phyloP scores from a whole-genome alignment of 2,113 vertebrate genomes.

The Labeo rohita region DNA sequence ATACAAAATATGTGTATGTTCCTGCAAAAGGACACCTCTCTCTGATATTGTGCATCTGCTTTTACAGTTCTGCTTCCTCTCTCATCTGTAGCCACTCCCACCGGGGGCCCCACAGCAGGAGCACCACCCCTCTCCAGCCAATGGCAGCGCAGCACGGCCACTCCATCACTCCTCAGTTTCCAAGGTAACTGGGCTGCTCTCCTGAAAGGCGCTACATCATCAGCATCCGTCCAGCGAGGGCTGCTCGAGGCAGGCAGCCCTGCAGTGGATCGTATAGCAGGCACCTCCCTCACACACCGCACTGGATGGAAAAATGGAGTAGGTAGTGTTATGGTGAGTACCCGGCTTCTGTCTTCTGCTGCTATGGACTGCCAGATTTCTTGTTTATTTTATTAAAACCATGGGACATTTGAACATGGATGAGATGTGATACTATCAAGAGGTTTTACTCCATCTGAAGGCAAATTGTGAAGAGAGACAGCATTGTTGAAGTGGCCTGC shows the following conservation, averaged over 20 bases:
- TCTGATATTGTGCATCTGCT: constrained; percentile 18
- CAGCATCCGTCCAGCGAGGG: constrained; percentile 64
- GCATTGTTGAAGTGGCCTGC: constrained; percentile 56
- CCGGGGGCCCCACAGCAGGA: constrained; percentile 53
- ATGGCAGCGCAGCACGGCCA: constrained; percentile 85
- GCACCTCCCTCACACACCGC: constrained; percentile 84
- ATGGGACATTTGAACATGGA: constrained; percentile 25
- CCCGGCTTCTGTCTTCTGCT: constrained; percentile 51
- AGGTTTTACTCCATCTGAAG: constrained; percentile 60
- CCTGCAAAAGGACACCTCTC: not conserved
- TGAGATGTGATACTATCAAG: constrained; percentile 55
- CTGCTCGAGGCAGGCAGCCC: constrained; percentile 82
- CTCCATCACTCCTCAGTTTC: constrained; percentile 92
- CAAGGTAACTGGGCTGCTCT: constrained; percentile 89
- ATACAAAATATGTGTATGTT: not conserved
- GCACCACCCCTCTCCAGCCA: constrained; percentile 81
- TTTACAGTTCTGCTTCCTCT: constrained; percentile 55
- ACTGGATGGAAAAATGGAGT: constrained; percentile 83
- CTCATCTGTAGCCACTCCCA: constrained; percentile 58
- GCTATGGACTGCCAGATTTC: constrained; percentile 61
- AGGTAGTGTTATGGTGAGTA: constrained; percentile 86
- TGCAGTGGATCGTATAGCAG: constrained; percentile 85
- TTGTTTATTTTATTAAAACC: not conserved
- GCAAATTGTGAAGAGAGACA: constrained; percentile 43
- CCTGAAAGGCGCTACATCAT: constrained; percentile 98